Base-by-base conservation (phyloP, 1,140 invertebrate species). In the Papilio glaucus region DNA sequence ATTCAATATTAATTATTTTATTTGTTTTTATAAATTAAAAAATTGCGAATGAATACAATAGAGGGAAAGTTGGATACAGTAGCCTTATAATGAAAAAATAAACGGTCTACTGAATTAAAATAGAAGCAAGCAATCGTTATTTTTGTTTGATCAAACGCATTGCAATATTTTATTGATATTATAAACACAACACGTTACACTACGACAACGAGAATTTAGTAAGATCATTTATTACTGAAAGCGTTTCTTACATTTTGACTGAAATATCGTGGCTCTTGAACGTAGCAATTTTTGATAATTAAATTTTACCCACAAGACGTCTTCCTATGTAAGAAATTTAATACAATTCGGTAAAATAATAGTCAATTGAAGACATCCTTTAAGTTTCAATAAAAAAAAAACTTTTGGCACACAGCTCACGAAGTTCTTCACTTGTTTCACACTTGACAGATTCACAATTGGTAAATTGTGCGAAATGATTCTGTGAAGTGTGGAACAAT, bases 321-420 rank as follows among this genome's bases (percentile, higher is more conserved):
- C 63, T 67, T 67, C 63, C 63, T 67, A 45, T 67, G 63, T 67
- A 29, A 67, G 63, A 67, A 67, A 67, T 29, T 21, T 65, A n/a
- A 67, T 41, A 45, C 13, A 24, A 45, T 21, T 63, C 18, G 37
- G 61, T 63, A 63, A 63, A 63, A 63, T 38, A 63, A 1, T 18
- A 18, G 12, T 53, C 18, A 24, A 53, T 53, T 53, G 49, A 53
- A 53, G 21, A 53, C 49, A 53, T 24, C 21, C 1, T 53, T 24
- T 24, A 3, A 53, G 21, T 53, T 53, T 8, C 4, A 53, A 57
- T 3, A 13, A 41, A 41, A 13, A 13, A 13, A 57, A 57, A 21
- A 21, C 45, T 21, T 49, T 49, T 49, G 45, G n/a, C 45, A 49
- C 45, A 24, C 45, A 49, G 13, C 6, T 6, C 6, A n/a, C n/a